Base-by-base conservation (phyloP, 1,140 invertebrate genomes). In the Papilio polytes region DNA sequence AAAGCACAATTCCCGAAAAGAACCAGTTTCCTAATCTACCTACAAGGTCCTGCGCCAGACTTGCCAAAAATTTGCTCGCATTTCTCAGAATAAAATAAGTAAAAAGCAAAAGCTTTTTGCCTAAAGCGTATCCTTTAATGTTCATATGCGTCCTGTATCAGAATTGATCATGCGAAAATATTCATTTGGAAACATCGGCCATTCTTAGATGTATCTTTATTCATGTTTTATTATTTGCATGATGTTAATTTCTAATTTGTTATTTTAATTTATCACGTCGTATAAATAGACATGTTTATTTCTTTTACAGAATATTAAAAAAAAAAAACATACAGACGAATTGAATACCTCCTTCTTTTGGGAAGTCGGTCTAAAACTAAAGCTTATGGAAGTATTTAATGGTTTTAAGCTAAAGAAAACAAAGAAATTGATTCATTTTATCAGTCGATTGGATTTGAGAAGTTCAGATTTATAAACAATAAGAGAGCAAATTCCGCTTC, bases 1-100 rank as follows among this genome's bases (percentile, higher is more conserved):
- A 73, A 73, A 73, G 36, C 36, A 51, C 2, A 76, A 76, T 26
- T 76, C 74, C 74, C 46, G 20, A 76, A n/a, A 13, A 44, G 44
- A 76, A 76, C 74, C 20, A 76, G 74, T 76, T 76, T n/a, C 46
- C 74, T 76, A 51, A 76, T 53, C 46, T 76, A 76, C 74, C 74
- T 76, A 76, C 74, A 51, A 76, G 74, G 74, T 76, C 74, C 74
- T 46, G 44, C 10, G n/a, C 74, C 10, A 70, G 63, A 31, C 63
- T 31, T 70, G 63, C 63, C 63, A 70, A 76, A 76, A 76, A 51
- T 76, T 22, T 76, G 74, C 74, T 22, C 44, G 74, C 44, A 46
- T 76, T 76, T 76, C 74, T 26, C 74, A 76, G 74, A 51, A 76
- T 48, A 46, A 48, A 76, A 76, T 51, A 76, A 51, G 44, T 48